These are phyloP conservation scores for Dendronephthya gigantea DNA, from an alignment of 64 coral and sea anemone genomes.

Conservation along the genomic window DNA sequence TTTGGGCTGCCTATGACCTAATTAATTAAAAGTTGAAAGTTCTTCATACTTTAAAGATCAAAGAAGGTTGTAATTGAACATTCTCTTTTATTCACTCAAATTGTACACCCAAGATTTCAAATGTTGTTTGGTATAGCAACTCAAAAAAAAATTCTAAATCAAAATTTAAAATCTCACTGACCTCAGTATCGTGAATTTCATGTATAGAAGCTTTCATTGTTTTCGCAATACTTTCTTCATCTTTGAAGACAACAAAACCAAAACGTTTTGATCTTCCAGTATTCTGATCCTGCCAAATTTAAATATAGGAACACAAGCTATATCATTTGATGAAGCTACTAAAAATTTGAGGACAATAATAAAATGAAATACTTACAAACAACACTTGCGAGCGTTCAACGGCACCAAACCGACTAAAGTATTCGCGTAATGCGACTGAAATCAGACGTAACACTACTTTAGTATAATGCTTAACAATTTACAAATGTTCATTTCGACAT, in stretches of 20 bases:
- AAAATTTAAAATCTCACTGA: not conserved
- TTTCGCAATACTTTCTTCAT: not conserved
- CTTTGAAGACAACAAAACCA: slow-evolving; percentile 4
- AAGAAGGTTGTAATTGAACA: too few species aligned
- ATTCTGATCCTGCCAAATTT: not conserved
- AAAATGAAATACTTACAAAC: not conserved
- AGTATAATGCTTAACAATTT: not conserved
- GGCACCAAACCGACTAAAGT: slow-evolving; percentile 1
- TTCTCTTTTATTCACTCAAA: too few species aligned
- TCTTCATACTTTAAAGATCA: too few species aligned
- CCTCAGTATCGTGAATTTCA: slow-evolving; percentile 15
- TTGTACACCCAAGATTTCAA: too few species aligned
- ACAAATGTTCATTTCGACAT: not conserved
- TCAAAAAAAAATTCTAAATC: too few species aligned
- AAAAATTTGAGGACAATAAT: not conserved
- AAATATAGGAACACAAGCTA: too few species aligned
- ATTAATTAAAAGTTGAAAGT: too few species aligned
- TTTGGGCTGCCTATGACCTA: too few species aligned
- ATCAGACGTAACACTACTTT: not conserved
- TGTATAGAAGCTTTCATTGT: not conserved
- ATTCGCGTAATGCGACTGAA: slow-evolving; percentile 11
- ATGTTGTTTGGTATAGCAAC: too few species aligned
- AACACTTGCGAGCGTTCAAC: not conserved
- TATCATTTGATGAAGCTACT: too few species aligned
- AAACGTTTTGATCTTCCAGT: slow-evolving; percentile 7